Evolutionary conservation across 2,797 vertebrate genomes (phyloP).

Genomic region (Macropodus opercularis): DNA sequence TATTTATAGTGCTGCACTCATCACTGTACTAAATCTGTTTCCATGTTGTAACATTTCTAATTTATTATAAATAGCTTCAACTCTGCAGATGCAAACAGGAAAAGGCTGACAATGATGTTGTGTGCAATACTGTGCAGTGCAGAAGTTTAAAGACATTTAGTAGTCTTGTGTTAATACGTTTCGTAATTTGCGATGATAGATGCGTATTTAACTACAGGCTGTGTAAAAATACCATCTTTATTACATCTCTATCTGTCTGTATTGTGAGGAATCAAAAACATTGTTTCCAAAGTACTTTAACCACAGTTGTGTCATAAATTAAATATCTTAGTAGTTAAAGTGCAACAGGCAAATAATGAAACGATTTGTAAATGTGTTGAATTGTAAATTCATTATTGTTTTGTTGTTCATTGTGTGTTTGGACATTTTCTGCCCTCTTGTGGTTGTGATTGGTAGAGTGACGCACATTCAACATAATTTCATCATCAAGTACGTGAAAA

Average conservation of each 20-base stretch:
- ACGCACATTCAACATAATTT: constrained; percentile 21
- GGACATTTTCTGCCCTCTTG: constrained; percentile 83
- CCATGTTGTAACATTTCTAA: neutral
- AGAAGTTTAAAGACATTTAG: no score
- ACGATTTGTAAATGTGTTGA: no score
- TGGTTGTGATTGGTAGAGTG: constrained; percentile 51
- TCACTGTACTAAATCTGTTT: neutral
- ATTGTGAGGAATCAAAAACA: neutral
- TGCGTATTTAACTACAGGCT: constrained; percentile 1
- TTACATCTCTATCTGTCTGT: constrained; percentile 30
- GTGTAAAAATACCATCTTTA: no score
- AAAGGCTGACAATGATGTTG: no score
- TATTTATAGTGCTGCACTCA: neutral
- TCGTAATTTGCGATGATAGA: neutral
- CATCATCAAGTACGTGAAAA: constrained; percentile 19
- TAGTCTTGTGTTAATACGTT: neutral
- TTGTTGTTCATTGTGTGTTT: no score
- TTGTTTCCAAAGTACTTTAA: constrained; percentile 15
- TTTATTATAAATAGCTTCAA: no score
- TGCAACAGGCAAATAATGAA: constrained; percentile 1
- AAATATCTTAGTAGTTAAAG: constrained; percentile 7
- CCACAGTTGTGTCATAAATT: neutral
- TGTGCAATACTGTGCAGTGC: no score
- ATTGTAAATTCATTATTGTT: constrained; percentile 25
- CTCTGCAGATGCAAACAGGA: no score